Evolutionary conservation across 2,888 invertebrate species (phyloP).

Genomic region (Erpobdella octoculata): DNA sequence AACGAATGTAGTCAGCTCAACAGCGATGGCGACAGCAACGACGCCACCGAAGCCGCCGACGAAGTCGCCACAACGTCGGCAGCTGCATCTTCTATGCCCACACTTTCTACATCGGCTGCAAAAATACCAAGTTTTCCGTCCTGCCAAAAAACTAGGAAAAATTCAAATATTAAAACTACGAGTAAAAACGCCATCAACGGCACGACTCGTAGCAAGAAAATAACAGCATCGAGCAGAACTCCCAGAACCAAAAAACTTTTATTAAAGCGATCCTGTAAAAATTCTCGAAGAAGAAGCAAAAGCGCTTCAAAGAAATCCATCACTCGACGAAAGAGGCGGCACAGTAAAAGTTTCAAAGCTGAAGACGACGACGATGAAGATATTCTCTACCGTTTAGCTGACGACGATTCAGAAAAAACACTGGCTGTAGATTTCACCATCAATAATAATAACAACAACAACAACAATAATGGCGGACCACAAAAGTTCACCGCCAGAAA

Average conservation of each 20-base stretch:
- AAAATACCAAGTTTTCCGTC: no score
- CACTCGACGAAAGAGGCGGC: background rate
- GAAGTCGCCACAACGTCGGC: no score
- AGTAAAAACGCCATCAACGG: no score
- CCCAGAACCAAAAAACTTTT: no score
- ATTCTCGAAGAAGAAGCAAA: background rate
- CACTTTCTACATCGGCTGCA: no score
- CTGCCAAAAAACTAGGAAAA: no score
- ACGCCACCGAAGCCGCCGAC: background rate
- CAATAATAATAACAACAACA: constrained; percentile 10
- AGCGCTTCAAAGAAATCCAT: background rate
- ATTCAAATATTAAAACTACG: no score
- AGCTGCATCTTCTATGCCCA: no score
- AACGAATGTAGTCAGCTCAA: background rate
- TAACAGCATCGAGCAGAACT: no score
- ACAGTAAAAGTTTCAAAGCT: background rate
- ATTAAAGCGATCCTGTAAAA: no score
- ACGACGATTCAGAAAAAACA: background rate
- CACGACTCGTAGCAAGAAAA: no score
- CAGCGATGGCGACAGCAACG: constrained; percentile 2
- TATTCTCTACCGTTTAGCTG: background rate
- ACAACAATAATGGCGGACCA: constrained; percentile 4
- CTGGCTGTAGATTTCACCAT: background rate
- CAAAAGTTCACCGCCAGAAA: background rate
- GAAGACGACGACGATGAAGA: background rate